Evolutionary conservation across 2,113 vertebrate species (phyloP).

Genomic region (Laterallus jamaicensis): DNA sequence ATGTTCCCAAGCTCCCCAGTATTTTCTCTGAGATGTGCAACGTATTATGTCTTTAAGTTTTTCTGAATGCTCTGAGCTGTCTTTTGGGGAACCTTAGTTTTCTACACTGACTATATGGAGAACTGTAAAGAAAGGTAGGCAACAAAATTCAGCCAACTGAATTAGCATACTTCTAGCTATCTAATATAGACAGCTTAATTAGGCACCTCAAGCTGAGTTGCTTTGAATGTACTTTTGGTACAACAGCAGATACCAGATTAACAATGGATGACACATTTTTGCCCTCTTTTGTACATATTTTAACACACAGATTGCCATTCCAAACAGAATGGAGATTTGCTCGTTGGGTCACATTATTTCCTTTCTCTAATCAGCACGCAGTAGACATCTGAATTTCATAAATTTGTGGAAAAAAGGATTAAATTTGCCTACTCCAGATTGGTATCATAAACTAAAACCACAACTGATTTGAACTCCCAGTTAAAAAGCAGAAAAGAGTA

Average conservation of each 20-base stretch:
- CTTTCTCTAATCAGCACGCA: not conserved
- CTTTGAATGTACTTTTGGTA: not conserved
- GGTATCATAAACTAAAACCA: not conserved
- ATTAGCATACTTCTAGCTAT: not conserved
- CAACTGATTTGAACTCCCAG: not conserved
- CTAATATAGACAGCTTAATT: not conserved
- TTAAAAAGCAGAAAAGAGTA: rapidly evolving
- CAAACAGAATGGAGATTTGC: not conserved
- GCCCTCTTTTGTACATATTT: not conserved
- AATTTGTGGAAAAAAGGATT: not conserved
- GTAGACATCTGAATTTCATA: not conserved
- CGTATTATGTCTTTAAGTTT: not conserved
- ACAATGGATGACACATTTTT: not conserved
- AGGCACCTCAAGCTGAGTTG: not conserved
- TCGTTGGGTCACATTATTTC: not conserved
- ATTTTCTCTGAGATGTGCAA: not conserved
- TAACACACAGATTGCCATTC: not conserved
- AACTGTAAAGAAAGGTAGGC: not conserved
- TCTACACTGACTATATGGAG: not conserved
- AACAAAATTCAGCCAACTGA: not conserved
- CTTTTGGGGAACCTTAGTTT: not conserved
- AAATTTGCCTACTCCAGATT: not conserved
- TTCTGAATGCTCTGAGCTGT: not conserved
- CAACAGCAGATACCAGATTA: not conserved
- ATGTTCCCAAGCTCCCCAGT: not conserved